These are phyloP conservation scores for Acleris emargana DNA, from an alignment of 2,888 invertebrate species.

Conservation along the genomic window DNA sequence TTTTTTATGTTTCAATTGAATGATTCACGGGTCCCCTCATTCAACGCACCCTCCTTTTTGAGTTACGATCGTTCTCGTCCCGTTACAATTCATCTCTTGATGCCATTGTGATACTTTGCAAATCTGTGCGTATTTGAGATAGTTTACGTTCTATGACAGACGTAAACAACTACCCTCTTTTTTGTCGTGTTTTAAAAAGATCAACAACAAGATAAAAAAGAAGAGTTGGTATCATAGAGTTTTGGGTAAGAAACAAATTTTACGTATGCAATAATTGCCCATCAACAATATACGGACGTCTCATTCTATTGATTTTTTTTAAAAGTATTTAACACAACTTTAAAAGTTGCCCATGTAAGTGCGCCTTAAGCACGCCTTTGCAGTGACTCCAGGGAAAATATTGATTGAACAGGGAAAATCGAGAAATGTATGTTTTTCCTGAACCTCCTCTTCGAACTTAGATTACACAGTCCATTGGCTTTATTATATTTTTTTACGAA, in stretches of 20 bases:
- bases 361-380: too few relatives aligned
- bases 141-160: slow-evolving; percentile 24
- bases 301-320: too few relatives aligned
- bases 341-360: too few relatives aligned
- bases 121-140: slow-evolving; percentile 29
- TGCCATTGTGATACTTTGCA: slow-evolving; percentile 23
- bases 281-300: too few relatives aligned
- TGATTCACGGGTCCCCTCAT: slow-evolving; percentile 35
- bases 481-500: neutral
- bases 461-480: neutral
- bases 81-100: slow-evolving; percentile 33
- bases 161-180: slow-evolving; percentile 18
- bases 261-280: too few relatives aligned
- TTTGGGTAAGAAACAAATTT: neutral
- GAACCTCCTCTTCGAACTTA: neutral
- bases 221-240: neutral
- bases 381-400: neutral
- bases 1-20: slow-evolving; percentile 31
- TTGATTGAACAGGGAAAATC: neutral
- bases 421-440: neutral
- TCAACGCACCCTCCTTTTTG: slow-evolving; percentile 37
- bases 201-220: neutral
- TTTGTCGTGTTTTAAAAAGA: neutral
- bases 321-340: too few relatives aligned
- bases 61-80: slow-evolving; percentile 31